Conservation (phyloP, 2,113 vertebrate species). For the Cygnus atratus region DNA sequence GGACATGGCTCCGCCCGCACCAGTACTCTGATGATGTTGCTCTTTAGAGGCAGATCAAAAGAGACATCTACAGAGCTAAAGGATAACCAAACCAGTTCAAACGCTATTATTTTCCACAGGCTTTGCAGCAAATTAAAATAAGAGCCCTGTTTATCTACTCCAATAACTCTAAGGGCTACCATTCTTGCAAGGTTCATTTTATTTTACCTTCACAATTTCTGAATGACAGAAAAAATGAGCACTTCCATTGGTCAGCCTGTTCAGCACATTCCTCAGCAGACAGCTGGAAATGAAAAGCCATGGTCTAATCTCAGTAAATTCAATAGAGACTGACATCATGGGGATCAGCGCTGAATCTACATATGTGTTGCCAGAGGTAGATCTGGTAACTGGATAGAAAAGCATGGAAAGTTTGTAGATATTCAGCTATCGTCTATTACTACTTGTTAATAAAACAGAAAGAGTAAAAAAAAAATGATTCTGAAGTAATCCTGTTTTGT, state of each 20-base stretch:
- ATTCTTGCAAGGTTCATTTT: neutral
- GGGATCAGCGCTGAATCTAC: neutral
- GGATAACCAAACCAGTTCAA: neutral
- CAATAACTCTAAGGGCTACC: neutral
- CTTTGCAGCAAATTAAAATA: neutral
- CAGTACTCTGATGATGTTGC: neutral
- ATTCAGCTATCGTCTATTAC: neutral
- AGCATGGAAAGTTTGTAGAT: neutral
- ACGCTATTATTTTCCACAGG: neutral
- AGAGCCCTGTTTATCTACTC: neutral
- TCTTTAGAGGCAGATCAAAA: neutral
- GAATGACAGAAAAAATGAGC: neutral
- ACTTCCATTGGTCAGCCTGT: neutral
- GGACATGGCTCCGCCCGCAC: neutral
- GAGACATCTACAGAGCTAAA: neutral
- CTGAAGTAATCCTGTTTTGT: neutral
- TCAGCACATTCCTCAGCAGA: neutral
- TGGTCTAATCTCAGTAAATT: neutral
- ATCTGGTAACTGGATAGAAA: neutral
- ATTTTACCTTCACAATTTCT: neutral
- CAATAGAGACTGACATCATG: neutral
- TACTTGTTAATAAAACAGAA: neutral
- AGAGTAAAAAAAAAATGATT: neutral
- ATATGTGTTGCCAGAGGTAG: neutral
- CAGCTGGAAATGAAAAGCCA: neutral